phyloP scores from a whole-genome alignment of 2,888 invertebrate species.

The Dysmachus trigonus region DNA sequence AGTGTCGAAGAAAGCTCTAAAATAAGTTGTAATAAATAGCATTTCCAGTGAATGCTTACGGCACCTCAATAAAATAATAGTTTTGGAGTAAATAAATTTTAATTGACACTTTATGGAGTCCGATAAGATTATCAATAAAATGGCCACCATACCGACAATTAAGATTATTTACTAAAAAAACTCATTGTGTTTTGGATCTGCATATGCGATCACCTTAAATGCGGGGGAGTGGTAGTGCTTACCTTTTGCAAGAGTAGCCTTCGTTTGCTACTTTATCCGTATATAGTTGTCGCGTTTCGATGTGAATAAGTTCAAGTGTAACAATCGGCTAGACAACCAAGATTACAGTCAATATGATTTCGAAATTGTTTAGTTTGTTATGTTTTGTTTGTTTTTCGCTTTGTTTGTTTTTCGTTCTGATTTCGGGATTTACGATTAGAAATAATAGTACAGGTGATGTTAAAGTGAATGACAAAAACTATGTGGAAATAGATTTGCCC shows the following conservation, averaged over 20 bases:
- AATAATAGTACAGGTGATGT: background rate
- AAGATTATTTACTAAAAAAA: background rate
- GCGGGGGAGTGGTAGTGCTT: background rate
- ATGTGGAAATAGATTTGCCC: slow-evolving; percentile 47
- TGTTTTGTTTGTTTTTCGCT: background rate
- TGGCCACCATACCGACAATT: background rate
- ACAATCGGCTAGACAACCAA: background rate
- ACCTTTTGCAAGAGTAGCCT: background rate
- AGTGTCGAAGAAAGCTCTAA: background rate
- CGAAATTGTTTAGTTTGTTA: background rate
- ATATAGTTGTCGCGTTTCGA: background rate
- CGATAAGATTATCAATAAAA: background rate
- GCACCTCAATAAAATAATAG: background rate
- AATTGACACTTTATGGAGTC: background rate
- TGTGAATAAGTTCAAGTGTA: background rate
- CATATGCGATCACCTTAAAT: background rate
- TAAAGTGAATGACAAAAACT: background rate
- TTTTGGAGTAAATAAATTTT: background rate
- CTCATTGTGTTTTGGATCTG: background rate
- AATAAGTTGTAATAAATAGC: background rate
- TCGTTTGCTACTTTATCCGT: background rate
- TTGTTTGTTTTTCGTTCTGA: background rate
- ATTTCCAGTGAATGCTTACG: background rate
- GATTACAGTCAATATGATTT: background rate
- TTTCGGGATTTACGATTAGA: background rate